Base-by-base conservation (phyloP, 2,888 invertebrate species). In the Diarsia mendica region DNA sequence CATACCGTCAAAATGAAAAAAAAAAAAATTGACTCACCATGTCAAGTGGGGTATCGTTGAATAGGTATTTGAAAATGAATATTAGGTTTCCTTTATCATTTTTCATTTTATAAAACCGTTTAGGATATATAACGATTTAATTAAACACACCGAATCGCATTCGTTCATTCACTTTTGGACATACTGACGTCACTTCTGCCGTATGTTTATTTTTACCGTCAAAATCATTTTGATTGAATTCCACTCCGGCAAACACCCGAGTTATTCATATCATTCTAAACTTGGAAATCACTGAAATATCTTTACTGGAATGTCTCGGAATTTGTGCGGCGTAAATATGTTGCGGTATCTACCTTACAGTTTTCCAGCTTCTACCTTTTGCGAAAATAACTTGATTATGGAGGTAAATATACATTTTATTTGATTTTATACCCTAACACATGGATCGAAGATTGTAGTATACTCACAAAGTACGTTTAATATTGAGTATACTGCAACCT, bases 241-340 rank as follows among this genome's bases (percentile, higher is more conserved):
- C 51, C 28, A 51, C 67, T 67, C 13, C 63, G 9, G 20, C 51
- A 46, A 46, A 75, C 67, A 44, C 28, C 23, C 44, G 23, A 46
- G 63, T 70, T 80, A 71, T 67, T 80, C 18, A 44, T 67, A 39
- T 20, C 53, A 58, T 46, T 75, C 69, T 79, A 70, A 66, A 74
- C 11, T 68, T 74, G 44, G 60, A 66, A 66, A 66, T 28, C 20
- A 49, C 49, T 65, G 48, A 44, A 66, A 65, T 65, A 20, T 48
- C 28, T 63, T 71, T 44, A 63, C 63, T 49, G 48, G 18, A n/a
- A 18, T 13, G 9, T 78, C 6, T 58, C 63, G 28, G 13, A 44
- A 44, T 49, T 55, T 58, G 8, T 64, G 18, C 9, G 6, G 0
- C 8, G 0, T 58, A 20, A 51, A 33, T 46, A 75, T 51, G 3